A percentile compares a stretch with the other conserved stretches of the same genome.
phyloP scores from a whole-genome alignment of 2,113 vertebrate genomes.

The Probosciger aterrimus region DNA sequence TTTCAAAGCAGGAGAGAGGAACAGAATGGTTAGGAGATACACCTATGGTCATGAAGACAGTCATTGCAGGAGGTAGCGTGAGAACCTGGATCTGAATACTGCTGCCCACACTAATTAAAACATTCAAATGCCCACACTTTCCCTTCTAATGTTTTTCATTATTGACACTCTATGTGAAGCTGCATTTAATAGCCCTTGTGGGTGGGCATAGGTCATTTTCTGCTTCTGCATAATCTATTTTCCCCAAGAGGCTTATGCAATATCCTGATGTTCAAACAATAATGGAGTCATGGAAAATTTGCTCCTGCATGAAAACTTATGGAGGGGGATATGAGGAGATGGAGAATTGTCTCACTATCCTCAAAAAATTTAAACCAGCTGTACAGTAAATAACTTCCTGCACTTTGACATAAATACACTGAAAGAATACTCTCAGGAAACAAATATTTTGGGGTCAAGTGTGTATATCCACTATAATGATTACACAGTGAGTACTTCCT shows the following conservation, averaged over 20 bases:
- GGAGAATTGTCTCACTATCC: conserved; percentile 11
- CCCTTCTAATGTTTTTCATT: neutral
- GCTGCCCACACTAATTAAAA: neutral
- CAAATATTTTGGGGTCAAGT: neutral
- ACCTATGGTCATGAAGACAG: neutral
- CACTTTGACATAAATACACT: conserved; percentile 18
- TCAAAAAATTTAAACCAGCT: conserved; percentile 65
- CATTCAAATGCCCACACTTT: neutral
- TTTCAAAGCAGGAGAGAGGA: neutral
- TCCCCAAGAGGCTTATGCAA: conserved; percentile 61
- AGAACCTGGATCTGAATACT: neutral
- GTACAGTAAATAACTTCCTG: conserved; percentile 44
- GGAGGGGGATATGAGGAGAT: neutral
- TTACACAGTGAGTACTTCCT: neutral
- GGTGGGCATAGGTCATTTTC: conserved; percentile 23
- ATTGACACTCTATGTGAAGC: neutral
- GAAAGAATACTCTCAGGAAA: conserved; percentile 11
- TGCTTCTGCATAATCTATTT: conserved; percentile 29
- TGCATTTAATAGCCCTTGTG: neutral
- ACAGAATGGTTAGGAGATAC: neutral
- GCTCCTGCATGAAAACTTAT: neutral
- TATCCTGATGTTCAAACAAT: conserved; percentile 59
- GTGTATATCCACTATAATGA: neutral
- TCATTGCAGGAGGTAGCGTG: neutral
- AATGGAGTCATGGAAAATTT: conserved; percentile 63